phyloP scores from a whole-genome alignment of 2,113 vertebrate genomes.

The Clupea harengus region DNA sequence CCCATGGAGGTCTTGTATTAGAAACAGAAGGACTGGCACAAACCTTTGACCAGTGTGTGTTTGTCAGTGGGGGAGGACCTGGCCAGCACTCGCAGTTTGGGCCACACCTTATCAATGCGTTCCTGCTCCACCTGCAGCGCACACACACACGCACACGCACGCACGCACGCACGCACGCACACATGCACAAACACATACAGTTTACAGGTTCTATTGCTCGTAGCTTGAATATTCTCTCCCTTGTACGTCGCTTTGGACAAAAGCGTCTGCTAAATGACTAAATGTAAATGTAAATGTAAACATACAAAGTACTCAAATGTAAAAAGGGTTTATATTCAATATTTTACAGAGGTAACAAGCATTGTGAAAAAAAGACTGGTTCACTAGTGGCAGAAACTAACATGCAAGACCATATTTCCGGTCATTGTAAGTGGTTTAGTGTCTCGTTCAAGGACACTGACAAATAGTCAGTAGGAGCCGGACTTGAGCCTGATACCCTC shows the following conservation, averaged over 20 bases:
- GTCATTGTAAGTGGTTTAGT: neutral
- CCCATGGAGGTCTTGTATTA: neutral
- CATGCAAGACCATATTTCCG: no score
- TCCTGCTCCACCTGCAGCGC: constrained; percentile 89
- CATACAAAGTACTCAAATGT: no score
- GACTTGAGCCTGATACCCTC: neutral
- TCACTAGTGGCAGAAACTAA: neutral
- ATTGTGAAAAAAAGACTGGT: neutral
- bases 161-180: constrained; percentile 1
- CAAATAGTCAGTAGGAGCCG: neutral
- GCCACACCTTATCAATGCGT: constrained; percentile 97
- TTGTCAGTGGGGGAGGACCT: constrained; percentile 97
- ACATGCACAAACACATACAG: neutral
- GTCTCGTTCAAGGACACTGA: neutral
- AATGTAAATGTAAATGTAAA: no score
- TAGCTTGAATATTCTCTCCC: no score
- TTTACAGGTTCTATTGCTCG: no score
- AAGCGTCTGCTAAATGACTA: no score
- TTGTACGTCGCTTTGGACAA: no score
- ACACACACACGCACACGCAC: constrained; percentile 9
- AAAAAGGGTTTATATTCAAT: no score
- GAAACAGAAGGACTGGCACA: neutral
- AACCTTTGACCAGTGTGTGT: constrained; percentile 97
- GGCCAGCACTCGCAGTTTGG: constrained; percentile 92
- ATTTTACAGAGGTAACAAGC: neutral